phyloP scores from a whole-genome alignment of 1,140 invertebrate genomes.

The Ptiloglossa arizonensis region DNA sequence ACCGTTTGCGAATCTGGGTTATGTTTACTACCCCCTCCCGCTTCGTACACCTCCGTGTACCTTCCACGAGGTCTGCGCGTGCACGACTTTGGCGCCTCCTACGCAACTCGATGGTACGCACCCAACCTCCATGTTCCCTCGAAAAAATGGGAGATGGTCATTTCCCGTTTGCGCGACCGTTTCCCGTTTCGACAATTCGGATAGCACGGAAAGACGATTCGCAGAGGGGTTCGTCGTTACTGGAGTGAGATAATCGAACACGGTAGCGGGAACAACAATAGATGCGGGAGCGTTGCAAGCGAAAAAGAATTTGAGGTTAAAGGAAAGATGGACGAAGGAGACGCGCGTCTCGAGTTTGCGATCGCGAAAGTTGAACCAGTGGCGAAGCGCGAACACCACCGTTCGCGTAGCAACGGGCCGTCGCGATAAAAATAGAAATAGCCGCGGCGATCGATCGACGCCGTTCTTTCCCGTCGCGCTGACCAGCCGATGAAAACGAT shows the following conservation, averaged over 20 bases:
- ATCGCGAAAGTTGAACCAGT: conserved; percentile 7
- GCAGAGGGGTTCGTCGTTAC: too few species aligned
- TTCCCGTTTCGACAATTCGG: too few species aligned
- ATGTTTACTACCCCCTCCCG: conserved; percentile 70
- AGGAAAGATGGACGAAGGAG: too few species aligned
- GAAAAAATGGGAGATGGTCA: neutral
- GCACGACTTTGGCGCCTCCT: conserved; percentile 27
- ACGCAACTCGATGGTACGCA: neutral
- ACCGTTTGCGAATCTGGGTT: conserved; percentile 69
- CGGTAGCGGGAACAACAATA: too few species aligned
- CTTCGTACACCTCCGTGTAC: conserved; percentile 2
- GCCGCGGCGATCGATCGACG: conserved; percentile 56
- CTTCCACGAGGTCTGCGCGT: conserved; percentile 32
- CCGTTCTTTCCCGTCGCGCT: conserved; percentile 50
- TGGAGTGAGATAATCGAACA: too few species aligned
- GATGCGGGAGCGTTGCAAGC: too few species aligned
- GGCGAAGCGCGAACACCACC: conserved; percentile 35
- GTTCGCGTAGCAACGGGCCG: conserved; percentile 52
- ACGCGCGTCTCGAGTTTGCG: neutral
- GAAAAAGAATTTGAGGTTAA: too few species aligned
- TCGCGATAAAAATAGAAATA: conserved; percentile 61
- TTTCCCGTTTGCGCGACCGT: too few species aligned
- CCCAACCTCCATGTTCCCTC: neutral
- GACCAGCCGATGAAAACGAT: conserved; percentile 26
- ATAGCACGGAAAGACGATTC: too few species aligned